Evolutionary conservation across 2,888 invertebrate genomes (phyloP).

Genomic region (Adelphocoris suturalis): DNA sequence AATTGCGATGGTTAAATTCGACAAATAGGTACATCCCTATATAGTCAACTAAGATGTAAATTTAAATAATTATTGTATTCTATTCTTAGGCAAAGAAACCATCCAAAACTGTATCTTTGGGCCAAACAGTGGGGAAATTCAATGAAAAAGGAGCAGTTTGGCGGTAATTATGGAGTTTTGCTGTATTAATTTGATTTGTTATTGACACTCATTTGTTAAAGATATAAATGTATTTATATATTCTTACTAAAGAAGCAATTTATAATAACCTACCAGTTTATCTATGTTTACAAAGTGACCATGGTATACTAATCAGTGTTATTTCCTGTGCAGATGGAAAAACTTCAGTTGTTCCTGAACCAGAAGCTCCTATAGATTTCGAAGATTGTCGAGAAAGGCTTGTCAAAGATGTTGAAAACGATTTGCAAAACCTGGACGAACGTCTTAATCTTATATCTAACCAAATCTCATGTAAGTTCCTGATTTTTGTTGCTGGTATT

Average conservation of each 20-base stretch:
- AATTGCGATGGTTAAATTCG: too few relatives aligned
- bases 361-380: slow-evolving; percentile 90
- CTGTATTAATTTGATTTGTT: too few relatives aligned
- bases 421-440: slow-evolving; percentile 86
- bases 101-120: slow-evolving; percentile 92
- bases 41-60: neutral
- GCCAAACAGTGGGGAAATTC: slow-evolving; percentile 88
- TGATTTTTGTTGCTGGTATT: neutral
- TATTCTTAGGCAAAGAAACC: slow-evolving; percentile 83
- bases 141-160: slow-evolving; percentile 75
- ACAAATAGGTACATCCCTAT: too few relatives aligned
- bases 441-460: slow-evolving; percentile 87
- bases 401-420: slow-evolving; percentile 87
- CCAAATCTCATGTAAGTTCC: slow-evolving; percentile 83
- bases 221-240: too few relatives aligned
- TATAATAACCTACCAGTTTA: too few relatives aligned
- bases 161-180: slow-evolving; percentile 1
- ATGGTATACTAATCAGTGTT: too few relatives aligned
- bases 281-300: too few relatives aligned
- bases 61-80: neutral
- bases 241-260: too few relatives aligned
- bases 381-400: slow-evolving; percentile 88
- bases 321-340: neutral
- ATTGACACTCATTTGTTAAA: too few relatives aligned
- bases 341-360: slow-evolving; percentile 77